Conservation (phyloP, 2,113 vertebrate species). For the Stomatorhinus ivindoensis region DNA sequence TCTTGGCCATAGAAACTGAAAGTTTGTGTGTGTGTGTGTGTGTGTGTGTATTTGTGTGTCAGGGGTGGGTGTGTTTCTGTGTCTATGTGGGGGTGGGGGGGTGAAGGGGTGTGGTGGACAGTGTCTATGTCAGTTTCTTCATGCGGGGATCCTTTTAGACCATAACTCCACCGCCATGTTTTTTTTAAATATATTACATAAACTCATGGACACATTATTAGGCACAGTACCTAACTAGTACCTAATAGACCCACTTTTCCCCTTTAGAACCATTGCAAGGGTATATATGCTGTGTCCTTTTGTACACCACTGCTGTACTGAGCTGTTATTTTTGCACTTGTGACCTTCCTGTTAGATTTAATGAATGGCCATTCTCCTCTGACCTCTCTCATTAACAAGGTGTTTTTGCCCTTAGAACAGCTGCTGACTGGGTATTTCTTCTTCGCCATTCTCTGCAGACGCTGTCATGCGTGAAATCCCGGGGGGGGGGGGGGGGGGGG, state of each 20-base stretch:
- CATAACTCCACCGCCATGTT: background rate
- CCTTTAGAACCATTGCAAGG: background rate
- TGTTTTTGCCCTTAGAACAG: background rate
- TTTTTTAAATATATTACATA: background rate
- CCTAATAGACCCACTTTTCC: background rate
- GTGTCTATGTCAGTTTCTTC: background rate
- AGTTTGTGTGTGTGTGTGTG: too few relatives aligned
- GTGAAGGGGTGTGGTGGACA: background rate
- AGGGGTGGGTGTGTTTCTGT: background rate
- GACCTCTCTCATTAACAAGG: background rate
- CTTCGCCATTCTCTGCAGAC: background rate
- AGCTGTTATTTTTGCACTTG: slow-evolving; percentile 2
- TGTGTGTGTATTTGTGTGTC: background rate
- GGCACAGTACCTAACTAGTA: background rate
- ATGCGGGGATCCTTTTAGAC: background rate
- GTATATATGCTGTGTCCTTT: background rate
- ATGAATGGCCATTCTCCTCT: background rate
- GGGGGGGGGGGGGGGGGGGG: background rate
- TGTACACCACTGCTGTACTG: background rate
- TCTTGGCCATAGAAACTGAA: background rate
- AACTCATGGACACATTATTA: background rate
- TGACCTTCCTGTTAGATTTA: background rate
- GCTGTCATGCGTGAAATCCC: background rate
- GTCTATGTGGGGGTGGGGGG: background rate
- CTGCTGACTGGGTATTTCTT: background rate